phyloP scores from a whole-genome alignment of 2,113 vertebrate genomes.

The Egretta garzetta region DNA sequence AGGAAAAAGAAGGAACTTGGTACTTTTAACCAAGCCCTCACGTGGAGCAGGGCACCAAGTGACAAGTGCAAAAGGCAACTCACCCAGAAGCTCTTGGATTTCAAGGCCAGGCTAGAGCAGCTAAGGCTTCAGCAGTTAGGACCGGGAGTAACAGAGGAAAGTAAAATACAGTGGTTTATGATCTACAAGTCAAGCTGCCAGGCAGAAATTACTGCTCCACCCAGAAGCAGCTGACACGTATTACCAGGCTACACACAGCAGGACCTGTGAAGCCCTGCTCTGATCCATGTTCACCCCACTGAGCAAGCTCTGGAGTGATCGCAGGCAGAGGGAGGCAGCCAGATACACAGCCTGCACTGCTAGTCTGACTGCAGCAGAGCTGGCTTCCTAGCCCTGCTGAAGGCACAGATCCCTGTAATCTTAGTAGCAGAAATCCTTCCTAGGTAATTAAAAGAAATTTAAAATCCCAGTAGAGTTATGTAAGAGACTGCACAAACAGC shows the following conservation, averaged over 20 bases:
- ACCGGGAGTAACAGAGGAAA: neutral
- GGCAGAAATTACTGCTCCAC: neutral
- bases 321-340: neutral
- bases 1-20: neutral
- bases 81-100: neutral
- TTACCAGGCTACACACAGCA: neutral
- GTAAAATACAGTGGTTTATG: neutral
- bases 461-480: neutral
- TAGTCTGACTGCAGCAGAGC: neutral
- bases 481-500: neutral
- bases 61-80: neutral
- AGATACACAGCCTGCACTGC: neutral
- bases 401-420: neutral
- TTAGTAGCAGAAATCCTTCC: neutral
- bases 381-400: neutral
- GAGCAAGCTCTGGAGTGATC: neutral
- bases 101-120: neutral
- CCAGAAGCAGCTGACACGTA: accelerated
- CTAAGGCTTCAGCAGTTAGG: neutral
- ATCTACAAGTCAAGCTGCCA: neutral
- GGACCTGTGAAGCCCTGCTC: neutral
- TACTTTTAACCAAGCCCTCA: neutral
- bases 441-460: neutral
- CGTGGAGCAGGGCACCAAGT: neutral
- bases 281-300: accelerated